Evolutionary conservation across 2,113 vertebrate species (phyloP).

Genomic region (Pomatostomus ruficeps): DNA sequence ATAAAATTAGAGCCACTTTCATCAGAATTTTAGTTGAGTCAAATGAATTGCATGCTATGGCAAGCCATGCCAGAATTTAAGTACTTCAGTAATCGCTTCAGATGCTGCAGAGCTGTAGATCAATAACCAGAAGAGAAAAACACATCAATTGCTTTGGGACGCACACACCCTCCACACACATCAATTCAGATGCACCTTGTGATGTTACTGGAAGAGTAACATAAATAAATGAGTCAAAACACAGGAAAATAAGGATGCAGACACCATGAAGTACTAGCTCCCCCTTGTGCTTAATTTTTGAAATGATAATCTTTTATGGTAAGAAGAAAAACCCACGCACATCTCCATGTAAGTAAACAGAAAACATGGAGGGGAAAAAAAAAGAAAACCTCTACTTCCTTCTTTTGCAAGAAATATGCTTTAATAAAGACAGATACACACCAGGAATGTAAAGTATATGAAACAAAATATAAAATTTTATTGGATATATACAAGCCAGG

Average conservation of each 20-base stretch:
- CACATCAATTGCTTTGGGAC: accelerated
- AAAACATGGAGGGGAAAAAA: accelerated
- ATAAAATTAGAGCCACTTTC: background rate
- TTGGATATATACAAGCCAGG: background rate
- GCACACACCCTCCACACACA: background rate
- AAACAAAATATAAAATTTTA: background rate
- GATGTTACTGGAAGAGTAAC: background rate
- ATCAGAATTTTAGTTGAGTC: background rate
- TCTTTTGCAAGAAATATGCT: background rate
- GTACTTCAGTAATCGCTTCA: background rate
- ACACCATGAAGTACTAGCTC: background rate
- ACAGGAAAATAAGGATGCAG: background rate
- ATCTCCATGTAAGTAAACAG: background rate
- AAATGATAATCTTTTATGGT: background rate
- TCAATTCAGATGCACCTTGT: background rate
- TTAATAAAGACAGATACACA: background rate
- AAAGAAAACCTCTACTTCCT: accelerated
- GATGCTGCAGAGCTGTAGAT: background rate
- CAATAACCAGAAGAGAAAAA: background rate
- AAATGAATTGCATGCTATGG: background rate
- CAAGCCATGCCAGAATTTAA: background rate
- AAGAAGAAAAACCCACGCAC: background rate
- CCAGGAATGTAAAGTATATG: background rate
- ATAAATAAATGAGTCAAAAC: background rate
- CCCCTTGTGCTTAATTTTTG: background rate